Conservation (phyloP, 1,140 invertebrate genomes). For the Archegozetes longisetosus region DNA sequence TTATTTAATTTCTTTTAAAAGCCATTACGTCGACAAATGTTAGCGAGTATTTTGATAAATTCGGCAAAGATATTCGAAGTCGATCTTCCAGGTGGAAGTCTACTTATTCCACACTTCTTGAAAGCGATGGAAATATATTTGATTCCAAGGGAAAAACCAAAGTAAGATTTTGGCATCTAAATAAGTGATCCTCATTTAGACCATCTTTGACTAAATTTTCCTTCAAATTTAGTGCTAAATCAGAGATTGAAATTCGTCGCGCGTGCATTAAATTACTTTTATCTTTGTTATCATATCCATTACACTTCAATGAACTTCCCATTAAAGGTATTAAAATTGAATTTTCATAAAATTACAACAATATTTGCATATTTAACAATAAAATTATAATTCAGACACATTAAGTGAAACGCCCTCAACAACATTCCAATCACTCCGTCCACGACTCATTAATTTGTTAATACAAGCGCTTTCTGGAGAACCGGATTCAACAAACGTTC, state of each 20-base stretch:
- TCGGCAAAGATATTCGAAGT: conserved; percentile 62
- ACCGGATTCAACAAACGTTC: conserved; percentile 67
- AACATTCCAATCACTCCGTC: conserved; percentile 63
- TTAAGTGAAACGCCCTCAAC: conserved; percentile 25
- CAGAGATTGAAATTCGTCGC: conserved; percentile 61
- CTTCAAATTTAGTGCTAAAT: conserved; percentile 21
- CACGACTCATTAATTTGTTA: conserved; percentile 62
- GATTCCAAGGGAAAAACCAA: conserved; percentile 7
- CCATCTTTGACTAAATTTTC: conserved; percentile 6
- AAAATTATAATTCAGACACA: conserved; percentile 25
- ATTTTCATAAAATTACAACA: no score
- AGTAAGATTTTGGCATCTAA: not conserved
- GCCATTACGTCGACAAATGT: conserved; percentile 33
- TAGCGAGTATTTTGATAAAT: conserved; percentile 62
- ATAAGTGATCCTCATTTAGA: not conserved
- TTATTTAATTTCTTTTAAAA: conserved; percentile 15
- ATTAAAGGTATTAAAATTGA: conserved; percentile 38
- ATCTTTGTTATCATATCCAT: conserved; percentile 69
- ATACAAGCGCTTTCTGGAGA: conserved; percentile 72
- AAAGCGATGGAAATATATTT: conserved; percentile 73
- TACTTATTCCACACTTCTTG: conserved; percentile 73
- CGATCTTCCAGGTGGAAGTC: conserved; percentile 80
- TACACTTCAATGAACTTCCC: conserved; percentile 54
- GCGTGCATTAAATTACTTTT: conserved; percentile 76
- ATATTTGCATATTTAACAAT: no score